phyloP scores from a whole-genome alignment of 2,113 vertebrate species.

The Thunnus thynnus region DNA sequence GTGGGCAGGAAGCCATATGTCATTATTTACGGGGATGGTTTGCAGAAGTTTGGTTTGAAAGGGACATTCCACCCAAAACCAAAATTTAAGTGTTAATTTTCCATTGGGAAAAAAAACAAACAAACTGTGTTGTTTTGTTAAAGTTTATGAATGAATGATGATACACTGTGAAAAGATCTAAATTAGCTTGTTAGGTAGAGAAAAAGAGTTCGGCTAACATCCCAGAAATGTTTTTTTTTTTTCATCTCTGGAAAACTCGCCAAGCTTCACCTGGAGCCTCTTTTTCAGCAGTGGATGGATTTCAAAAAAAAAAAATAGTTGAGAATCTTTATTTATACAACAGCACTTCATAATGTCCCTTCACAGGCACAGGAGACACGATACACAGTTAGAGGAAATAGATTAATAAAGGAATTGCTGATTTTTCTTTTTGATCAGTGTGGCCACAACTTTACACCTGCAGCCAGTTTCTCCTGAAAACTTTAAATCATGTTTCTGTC shows the following conservation, averaged over 20 bases:
- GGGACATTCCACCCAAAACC: slow-evolving; percentile 18
- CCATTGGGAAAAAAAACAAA: neutral
- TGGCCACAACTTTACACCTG: neutral
- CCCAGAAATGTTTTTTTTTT: neutral
- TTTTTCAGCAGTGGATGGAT: neutral
- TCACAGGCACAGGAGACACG: neutral
- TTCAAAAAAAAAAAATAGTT: neutral
- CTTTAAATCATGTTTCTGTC: slow-evolving; percentile 5
- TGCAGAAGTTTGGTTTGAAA: slow-evolving; percentile 48
- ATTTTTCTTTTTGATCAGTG: neutral
- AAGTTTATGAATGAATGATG: slow-evolving; percentile 17
- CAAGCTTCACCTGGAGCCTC: neutral
- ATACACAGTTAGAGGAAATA: neutral
- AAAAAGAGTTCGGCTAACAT: neutral
- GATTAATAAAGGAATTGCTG: slow-evolving; percentile 2
- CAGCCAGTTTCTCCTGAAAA: neutral
- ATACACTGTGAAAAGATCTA: neutral
- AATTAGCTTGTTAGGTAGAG: neutral
- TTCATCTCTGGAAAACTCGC: neutral
- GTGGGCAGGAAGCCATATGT: slow-evolving; percentile 35
- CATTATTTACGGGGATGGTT: slow-evolving; percentile 34
- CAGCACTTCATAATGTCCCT: slow-evolving; percentile 13
- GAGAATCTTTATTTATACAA: slow-evolving; percentile 28
- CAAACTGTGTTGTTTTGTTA: neutral
- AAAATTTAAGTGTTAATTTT: neutral